Evolutionary conservation across 2,797 vertebrate genomes (phyloP).

Genomic region (Lophius americanus): DNA sequence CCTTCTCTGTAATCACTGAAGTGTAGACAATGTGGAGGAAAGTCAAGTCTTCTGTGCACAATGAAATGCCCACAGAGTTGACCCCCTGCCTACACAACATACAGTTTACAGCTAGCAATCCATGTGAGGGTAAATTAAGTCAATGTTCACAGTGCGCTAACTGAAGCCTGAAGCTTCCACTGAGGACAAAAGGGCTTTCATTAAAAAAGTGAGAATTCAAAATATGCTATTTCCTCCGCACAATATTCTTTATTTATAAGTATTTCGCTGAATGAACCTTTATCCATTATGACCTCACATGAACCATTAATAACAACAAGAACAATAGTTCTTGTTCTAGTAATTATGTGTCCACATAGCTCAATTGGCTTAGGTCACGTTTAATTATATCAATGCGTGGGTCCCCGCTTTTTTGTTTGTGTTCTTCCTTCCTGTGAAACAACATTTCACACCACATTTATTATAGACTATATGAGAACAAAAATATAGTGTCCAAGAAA

Average conservation of each 20-base stretch:
- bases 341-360: background rate
- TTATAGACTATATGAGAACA: no score
- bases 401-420: no score
- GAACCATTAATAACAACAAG: slow-evolving; percentile 24
- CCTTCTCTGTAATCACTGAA: slow-evolving; percentile 41
- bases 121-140: slow-evolving; percentile 44
- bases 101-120: slow-evolving; percentile 26
- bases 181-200: slow-evolving; percentile 24
- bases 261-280: slow-evolving; percentile 8
- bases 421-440: no score
- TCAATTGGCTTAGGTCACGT: slow-evolving; percentile 10
- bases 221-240: background rate
- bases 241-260: background rate
- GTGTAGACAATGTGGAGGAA: slow-evolving; percentile 5
- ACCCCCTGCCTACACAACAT: slow-evolving; percentile 28
- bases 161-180: slow-evolving; percentile 4
- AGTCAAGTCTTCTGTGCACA: slow-evolving; percentile 11
- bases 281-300: slow-evolving; percentile 18
- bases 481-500: no score
- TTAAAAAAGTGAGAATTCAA: slow-evolving; percentile 15
- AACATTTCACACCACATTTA: no score
- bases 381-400: no score
- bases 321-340: slow-evolving; percentile 4
- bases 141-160: slow-evolving; percentile 15
- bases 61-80: slow-evolving; percentile 11